A percentile compares a stretch with the other conserved stretches of the same genome.
Evolutionary conservation across 2,797 vertebrate species (phyloP).

Genomic region (Ptychobarbus kaznakovi): DNA sequence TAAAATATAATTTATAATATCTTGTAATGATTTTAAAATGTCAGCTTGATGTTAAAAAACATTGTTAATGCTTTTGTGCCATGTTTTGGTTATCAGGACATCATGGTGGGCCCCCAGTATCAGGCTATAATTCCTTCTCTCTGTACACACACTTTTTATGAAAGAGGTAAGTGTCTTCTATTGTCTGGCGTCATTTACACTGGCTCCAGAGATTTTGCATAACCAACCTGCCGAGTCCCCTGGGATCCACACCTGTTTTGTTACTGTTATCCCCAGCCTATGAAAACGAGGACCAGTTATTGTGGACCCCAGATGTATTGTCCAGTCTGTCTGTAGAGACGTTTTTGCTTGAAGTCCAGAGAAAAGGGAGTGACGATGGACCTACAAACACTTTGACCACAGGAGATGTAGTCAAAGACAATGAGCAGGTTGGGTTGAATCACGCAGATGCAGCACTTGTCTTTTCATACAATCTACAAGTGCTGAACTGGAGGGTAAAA

Average conservation of each 20-base stretch:
- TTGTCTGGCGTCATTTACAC: slow-evolving; percentile 1
- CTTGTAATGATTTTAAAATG: not conserved
- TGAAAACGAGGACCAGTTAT: slow-evolving; percentile 89
- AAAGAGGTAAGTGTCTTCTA: slow-evolving; percentile 80
- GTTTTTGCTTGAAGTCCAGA: slow-evolving; percentile 85
- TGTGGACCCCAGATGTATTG: slow-evolving; percentile 88
- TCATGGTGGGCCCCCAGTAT: slow-evolving; percentile 94
- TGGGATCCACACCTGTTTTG: slow-evolving; percentile 3
- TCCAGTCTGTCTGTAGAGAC: slow-evolving; percentile 85
- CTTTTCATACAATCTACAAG: not conserved
- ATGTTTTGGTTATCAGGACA: slow-evolving; percentile 80
- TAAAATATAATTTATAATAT: not conserved
- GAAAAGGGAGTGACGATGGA: slow-evolving; percentile 75
- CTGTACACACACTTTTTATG: slow-evolving; percentile 73
- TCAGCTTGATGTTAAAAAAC: not conserved
- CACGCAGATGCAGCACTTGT: not conserved
- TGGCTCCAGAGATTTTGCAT: slow-evolving; percentile 10
- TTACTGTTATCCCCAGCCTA: slow-evolving; percentile 74
- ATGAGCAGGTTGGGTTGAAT: slow-evolving; percentile 84
- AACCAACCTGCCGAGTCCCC: not conserved
- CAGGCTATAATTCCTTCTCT: slow-evolving; percentile 88
- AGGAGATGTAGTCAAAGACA: slow-evolving; percentile 83
- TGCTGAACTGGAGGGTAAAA: not conserved
- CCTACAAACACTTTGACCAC: slow-evolving; percentile 65
- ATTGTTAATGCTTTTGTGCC: not conserved